These are phyloP conservation scores for Cotesia vestalis DNA, from an alignment of 1,140 invertebrate genomes.

Conservation along the genomic window DNA sequence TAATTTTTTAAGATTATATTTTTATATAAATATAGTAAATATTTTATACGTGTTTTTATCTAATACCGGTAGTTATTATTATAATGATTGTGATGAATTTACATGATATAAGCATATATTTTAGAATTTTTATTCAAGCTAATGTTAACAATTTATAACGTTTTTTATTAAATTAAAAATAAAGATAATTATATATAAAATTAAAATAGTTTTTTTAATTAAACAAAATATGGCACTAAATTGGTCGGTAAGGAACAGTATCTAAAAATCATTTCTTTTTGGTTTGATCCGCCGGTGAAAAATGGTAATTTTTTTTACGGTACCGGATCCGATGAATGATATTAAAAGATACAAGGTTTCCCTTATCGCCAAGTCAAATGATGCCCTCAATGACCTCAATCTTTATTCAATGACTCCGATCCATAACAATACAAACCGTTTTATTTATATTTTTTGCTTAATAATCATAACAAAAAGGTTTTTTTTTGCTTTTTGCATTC, in stretches of 20 bases:
- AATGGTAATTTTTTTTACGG: background rate
- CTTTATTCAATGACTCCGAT: slow-evolving; percentile 35
- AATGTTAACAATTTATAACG: too few relatives aligned
- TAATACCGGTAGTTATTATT: background rate
- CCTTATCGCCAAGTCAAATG: slow-evolving; percentile 33
- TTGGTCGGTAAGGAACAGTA: too few relatives aligned
- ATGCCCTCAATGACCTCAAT: slow-evolving; percentile 31
- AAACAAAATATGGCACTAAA: too few relatives aligned
- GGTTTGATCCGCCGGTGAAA: too few relatives aligned
- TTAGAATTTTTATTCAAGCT: too few relatives aligned
- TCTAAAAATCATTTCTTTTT: too few relatives aligned
- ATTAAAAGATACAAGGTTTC: slow-evolving; percentile 19
- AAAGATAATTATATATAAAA: background rate
- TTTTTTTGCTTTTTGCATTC: background rate
- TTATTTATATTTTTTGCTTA: slow-evolving; percentile 18
- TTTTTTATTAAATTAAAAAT: background rate
- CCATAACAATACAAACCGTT: slow-evolving; percentile 8
- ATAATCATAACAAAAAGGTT: background rate
- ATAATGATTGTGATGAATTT: too few relatives aligned
- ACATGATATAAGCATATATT: too few relatives aligned
- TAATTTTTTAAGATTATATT: background rate
- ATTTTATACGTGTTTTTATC: background rate
- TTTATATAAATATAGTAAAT: slow-evolving; percentile 2
- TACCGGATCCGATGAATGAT: slow-evolving; percentile 17
- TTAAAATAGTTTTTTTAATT: slow-evolving; percentile 13